Base-by-base conservation (phyloP, 2,113 vertebrate species). In the Ciconia stormi region DNA sequence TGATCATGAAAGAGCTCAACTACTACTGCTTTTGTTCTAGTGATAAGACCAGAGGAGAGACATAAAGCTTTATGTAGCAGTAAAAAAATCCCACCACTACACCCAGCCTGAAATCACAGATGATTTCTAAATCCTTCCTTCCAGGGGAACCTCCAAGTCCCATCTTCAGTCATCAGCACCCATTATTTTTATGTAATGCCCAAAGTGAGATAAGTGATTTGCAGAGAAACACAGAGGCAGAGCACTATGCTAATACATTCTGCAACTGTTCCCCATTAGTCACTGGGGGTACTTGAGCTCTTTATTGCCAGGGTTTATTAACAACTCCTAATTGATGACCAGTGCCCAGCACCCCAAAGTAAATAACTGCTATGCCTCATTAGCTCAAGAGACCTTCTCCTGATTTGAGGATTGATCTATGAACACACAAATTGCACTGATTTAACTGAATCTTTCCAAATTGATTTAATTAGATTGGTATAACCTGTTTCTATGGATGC, bases 301-400 rank as follows among this genome's bases (percentile, higher is more conserved):
- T 95, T 94, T 97, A 97, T 90, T 96, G 94, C 87, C 82, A 95
- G 74, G 53, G 42, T 93, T 96, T 97, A 97, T 97, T 96, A 97
- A 97, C 91, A 93, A 91, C 89, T 91, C 91, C 59, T 96, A 95
- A 95, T 95, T 96, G 94, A 97, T 87, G 95, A 90, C 87, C 50
- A 13, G 90, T 73, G 93, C 94, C 96, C 96, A 91, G 74, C 73
- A 96, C 93, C 94, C 94, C 94, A 91, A 97, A 97, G 94, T 95
- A 97, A 96, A 97, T 97, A 97, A 96, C 96, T 93, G 82, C 93
- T 95, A 80, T 0, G n/a, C 78, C 97, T 97, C 95, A 96, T 97
- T 97, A 95, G 84, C 91, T 95, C 93, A 85, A 93, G 81, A 94
- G 94, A 95, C 89, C 95, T 89, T 82, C 76, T 94, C 87, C 79